Base-by-base conservation (phyloP, 2,888 invertebrate genomes). In the Phasia obesa region DNA sequence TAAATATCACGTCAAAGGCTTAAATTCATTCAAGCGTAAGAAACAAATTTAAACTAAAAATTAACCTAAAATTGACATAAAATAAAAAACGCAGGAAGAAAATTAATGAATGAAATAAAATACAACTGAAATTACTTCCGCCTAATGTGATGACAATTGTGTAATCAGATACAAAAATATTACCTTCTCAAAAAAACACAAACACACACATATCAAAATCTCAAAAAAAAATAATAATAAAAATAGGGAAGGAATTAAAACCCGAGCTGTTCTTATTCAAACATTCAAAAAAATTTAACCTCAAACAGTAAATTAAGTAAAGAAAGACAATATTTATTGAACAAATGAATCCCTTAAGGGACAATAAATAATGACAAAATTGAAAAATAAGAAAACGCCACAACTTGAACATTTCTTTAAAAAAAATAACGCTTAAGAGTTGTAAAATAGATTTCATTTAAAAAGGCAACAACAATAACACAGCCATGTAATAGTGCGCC, bases 151-250 rank as follows among this genome's bases (percentile, higher is more conserved):
- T 79, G 83, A 83, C 83, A 83, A 62, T 83, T 83, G 44, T 79
- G 83, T 83, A 83, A 83, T 83, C 57, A 83, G 79, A 83, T 83
- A 83, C 79, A 83, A 76, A 83, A 83, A 79, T 83, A 83, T 83
- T 83, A 76, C 83, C 83, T 79, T 67, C 71, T 67, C 38, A 23
- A 19, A 57, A 35, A 70, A 17, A 55, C n/a, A 17, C 19, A 47
- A 2, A 31, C 44, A 64, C 44, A 47, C 23, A 23, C 17, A 55
- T 4, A 1, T 19, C 21, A 21, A 17, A 2, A 23, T 4, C 2
- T 9, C 0, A 49, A 11, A 38, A 23, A 25, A 49, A 42, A 27
- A 19, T 0, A 49, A n/a, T n/a, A 38, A 31, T 1, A 13, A 0
- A 65, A 65, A 19, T 57, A 67, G 65, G 65, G 65, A 67, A 75